A percentile compares a stretch with the other conserved stretches of the same genome.
phyloP scores from a whole-genome alignment of 2,888 invertebrate genomes.

The Heliconius ismenius region DNA sequence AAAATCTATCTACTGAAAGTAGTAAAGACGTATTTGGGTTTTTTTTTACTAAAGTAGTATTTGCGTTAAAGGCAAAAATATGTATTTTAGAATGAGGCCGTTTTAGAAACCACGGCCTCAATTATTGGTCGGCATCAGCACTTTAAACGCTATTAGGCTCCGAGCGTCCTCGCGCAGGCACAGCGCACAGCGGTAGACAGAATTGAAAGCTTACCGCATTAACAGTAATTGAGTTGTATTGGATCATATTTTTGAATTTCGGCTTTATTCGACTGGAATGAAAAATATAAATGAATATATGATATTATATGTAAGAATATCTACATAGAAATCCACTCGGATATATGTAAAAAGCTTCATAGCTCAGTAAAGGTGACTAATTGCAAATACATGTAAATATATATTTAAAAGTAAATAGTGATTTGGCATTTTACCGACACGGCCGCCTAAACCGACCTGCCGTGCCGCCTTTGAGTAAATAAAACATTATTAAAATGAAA shows the following conservation, averaged over 20 bases:
- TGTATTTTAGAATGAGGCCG: background rate
- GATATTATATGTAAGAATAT: too few species aligned
- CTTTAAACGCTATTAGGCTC: slow-evolving; percentile 23
- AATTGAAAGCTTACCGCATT: slow-evolving; percentile 34
- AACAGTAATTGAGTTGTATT: slow-evolving; percentile 27
- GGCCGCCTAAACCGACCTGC: too few species aligned
- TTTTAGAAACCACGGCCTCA: slow-evolving; percentile 1
- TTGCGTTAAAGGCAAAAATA: background rate
- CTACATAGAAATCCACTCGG: too few species aligned
- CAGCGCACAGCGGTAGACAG: slow-evolving; percentile 25
- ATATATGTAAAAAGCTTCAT: too few species aligned
- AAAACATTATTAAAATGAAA: too few species aligned
- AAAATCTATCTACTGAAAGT: background rate
- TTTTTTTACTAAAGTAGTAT: too few species aligned
- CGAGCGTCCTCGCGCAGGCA: slow-evolving; percentile 15
- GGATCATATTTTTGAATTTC: background rate
- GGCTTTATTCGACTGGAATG: background rate
- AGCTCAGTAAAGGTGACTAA: too few species aligned
- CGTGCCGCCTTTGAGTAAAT: too few species aligned
- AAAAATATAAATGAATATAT: background rate
- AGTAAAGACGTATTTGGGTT: too few species aligned
- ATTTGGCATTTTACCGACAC: too few species aligned
- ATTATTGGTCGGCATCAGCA: slow-evolving; percentile 18
- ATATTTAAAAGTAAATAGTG: too few species aligned
- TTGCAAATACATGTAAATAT: too few species aligned